Conservation (phyloP, 1,140 invertebrate genomes). For the Megathymus violae region DNA sequence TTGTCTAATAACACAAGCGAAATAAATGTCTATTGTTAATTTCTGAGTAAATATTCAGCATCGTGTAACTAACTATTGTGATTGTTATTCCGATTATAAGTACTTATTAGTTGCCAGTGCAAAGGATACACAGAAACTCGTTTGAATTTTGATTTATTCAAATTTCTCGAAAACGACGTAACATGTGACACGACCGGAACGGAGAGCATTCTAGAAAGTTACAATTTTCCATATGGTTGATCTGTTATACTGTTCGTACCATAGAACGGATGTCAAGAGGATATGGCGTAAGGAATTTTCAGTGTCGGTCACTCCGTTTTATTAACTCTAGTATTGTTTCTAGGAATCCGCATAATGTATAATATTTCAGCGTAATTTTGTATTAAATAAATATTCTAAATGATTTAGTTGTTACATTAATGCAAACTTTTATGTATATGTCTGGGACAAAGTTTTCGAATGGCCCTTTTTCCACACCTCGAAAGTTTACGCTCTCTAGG, state of each 20-base stretch:
- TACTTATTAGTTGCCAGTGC: not conserved
- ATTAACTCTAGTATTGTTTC: not conserved
- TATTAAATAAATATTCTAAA: too few species aligned
- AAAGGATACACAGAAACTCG: not conserved
- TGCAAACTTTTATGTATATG: too few species aligned
- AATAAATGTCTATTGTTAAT: too few species aligned
- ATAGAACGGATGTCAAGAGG: constrained; percentile 7
- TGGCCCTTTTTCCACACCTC: too few species aligned
- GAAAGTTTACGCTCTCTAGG: too few species aligned
- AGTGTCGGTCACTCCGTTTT: not conserved
- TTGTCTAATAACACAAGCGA: too few species aligned
- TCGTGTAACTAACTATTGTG: too few species aligned
- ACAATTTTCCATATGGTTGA: constrained; percentile 45
- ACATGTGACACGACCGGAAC: constrained; percentile 21
- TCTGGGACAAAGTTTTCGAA: too few species aligned
- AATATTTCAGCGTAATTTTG: too few species aligned
- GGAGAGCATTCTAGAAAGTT: constrained; percentile 25
- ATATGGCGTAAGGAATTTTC: not conserved
- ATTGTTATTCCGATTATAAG: not conserved
- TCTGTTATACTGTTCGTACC: constrained; percentile 49
- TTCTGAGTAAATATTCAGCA: too few species aligned
- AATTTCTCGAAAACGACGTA: not conserved
- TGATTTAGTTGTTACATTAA: too few species aligned
- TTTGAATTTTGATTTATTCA: not conserved
- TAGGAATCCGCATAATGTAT: too few species aligned